Conservation (phyloP, 2,797 vertebrate species). For the Chelonia mydas region DNA sequence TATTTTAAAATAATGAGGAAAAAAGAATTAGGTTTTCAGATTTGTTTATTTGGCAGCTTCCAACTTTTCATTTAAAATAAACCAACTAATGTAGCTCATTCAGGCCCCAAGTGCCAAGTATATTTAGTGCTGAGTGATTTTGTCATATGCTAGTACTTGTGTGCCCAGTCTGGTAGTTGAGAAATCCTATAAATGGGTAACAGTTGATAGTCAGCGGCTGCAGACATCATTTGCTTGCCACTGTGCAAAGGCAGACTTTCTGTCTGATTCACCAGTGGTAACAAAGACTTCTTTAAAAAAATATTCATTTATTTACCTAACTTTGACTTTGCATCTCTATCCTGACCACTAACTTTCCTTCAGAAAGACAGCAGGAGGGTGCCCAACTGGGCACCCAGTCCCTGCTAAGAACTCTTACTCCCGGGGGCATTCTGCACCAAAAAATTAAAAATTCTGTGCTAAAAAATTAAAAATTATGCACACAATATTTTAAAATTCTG, state of each 20-base stretch:
- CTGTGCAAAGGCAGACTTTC: conserved; percentile 14
- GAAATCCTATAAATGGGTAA: conserved; percentile 11
- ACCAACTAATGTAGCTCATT: not conserved
- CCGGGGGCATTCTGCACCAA: no score
- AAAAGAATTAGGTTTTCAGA: rapidly evolving
- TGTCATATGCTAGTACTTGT: not conserved
- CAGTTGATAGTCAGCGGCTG: not conserved
- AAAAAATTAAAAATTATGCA: no score
- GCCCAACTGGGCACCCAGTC: not conserved
- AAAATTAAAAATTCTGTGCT: no score
- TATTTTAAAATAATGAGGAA: not conserved
- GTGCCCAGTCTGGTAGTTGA: not conserved
- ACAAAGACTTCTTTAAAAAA: not conserved
- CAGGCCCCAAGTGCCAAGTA: not conserved
- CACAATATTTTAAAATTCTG: no score
- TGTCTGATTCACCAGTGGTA: not conserved
- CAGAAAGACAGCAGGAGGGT: not conserved
- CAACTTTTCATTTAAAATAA: not conserved
- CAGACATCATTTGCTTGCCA: conserved; percentile 3
- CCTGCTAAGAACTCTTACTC: not conserved
- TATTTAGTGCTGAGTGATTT: not conserved
- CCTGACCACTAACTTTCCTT: not conserved
- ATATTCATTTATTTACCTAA: not conserved
- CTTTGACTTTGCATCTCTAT: not conserved
- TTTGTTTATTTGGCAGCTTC: not conserved